Base-by-base conservation (phyloP, 2,888 invertebrate species). In the Drosophila picticornis region DNA sequence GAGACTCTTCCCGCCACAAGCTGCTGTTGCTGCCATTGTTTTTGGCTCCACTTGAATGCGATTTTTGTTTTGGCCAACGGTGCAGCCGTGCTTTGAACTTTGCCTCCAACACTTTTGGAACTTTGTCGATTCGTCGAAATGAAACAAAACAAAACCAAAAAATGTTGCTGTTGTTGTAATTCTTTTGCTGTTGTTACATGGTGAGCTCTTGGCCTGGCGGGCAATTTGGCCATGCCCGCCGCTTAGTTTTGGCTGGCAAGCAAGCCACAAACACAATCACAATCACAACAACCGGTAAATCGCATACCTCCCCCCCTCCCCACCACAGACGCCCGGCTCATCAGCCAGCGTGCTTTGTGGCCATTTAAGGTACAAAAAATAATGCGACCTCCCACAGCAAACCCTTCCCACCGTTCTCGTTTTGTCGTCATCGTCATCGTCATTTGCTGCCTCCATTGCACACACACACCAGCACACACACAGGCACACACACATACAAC, bases 321-420 rank as follows among this genome's bases (percentile, higher is more conserved):
- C 2, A 7, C 32, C 32, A 13, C 43, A 29, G 25, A 25, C 25
- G 46, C 32, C 52, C 52, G 43, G 25, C 40, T 46, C 58, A 72
- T 58, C 58, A 46, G 71, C 67, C 73, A 81, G 81, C 75, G 81
- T 85, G 80, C 80, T 85, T 85, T 85, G 82, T 85, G 88, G 85
- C 85, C 88, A 88, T 46, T 82, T 51, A 90, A 85, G 85, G 85
- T 85, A 80, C n/a, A 65, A 84, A 87, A 89, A 71, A 83, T 84
- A 83, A 86, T 83, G 76, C 80, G 80, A 62, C 75, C 84, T 75
- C 57, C 67, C 69, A 22, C 22, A 64, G 53, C 60, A 56, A 48
- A n/a, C 53, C 43, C 65, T 55, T 65, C 16, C 36, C 51, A 32
- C 27, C 31, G 36, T 38, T 48, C 66, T 51, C 56, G 40, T 36